Evolutionary conservation across 64 coral and sea anemone species (phyloP).

Genomic region (Actinia equina): DNA sequence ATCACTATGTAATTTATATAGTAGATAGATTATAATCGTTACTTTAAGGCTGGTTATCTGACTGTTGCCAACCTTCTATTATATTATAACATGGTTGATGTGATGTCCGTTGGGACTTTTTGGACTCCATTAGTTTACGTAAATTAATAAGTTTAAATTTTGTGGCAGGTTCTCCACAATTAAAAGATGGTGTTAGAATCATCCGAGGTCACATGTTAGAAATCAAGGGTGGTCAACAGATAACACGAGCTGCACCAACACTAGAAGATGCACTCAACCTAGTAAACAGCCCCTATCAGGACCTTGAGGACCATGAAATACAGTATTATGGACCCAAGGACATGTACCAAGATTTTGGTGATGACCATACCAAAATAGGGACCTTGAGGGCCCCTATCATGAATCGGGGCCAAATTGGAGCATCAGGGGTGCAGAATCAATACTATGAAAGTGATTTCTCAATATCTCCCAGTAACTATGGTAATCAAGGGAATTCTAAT

Average conservation of each 20-base stretch:
- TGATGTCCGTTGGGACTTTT: too few relatives aligned
- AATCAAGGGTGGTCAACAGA: conserved; percentile 52
- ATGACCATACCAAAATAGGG: not conserved
- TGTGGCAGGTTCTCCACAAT: conserved; percentile 33
- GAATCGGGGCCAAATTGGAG: not conserved
- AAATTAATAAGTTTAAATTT: not conserved
- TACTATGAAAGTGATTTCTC: not conserved
- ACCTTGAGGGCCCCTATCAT: not conserved
- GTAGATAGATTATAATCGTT: too few relatives aligned
- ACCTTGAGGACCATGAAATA: not conserved
- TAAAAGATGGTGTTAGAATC: conserved; percentile 41
- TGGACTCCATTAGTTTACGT: too few relatives aligned
- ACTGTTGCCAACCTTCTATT: too few relatives aligned
- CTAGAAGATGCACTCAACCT: conserved; percentile 48
- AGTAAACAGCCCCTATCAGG: conserved; percentile 16
- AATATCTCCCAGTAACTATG: not conserved
- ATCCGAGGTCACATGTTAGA: conserved; percentile 50
- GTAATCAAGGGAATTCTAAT: not conserved
- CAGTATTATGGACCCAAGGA: conserved; percentile 13
- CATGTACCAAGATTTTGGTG: not conserved
- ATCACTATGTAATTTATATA: too few relatives aligned
- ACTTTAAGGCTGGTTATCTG: too few relatives aligned
- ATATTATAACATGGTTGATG: too few relatives aligned
- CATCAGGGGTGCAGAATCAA: not conserved
- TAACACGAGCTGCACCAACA: conserved; percentile 3